These are phyloP conservation scores for Bombus polaris DNA, from an alignment of 1,140 invertebrate genomes.

Conservation along the genomic window DNA sequence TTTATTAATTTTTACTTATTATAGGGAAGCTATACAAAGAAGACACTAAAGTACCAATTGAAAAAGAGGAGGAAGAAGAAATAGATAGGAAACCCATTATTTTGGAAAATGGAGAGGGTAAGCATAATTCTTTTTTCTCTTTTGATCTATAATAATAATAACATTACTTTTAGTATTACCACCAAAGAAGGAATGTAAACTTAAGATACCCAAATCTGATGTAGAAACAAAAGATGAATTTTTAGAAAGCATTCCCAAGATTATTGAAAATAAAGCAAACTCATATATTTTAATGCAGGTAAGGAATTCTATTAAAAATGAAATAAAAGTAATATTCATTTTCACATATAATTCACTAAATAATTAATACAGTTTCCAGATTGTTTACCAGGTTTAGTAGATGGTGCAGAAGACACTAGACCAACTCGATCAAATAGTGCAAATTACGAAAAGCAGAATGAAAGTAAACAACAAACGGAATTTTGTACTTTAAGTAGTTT, in stretches of 20 bases:
- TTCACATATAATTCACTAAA: constrained; percentile 5
- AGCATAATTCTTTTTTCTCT: background rate
- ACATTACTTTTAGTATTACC: constrained; percentile 33
- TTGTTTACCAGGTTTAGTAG: constrained; percentile 74
- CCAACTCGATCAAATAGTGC: constrained; percentile 45
- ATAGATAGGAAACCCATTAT: constrained; percentile 69
- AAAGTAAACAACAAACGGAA: constrained; percentile 56
- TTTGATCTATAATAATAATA: constrained; percentile 6
- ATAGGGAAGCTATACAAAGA: constrained; percentile 64
- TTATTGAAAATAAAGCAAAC: constrained; percentile 71
- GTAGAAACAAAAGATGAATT: constrained; percentile 22
- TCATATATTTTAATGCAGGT: constrained; percentile 78
- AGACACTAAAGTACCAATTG: constrained; percentile 42
- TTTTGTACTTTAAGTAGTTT: constrained; percentile 72
- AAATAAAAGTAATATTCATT: background rate
- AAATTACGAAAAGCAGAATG: constrained; percentile 42
- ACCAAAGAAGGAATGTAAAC: constrained; percentile 40
- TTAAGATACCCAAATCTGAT: constrained; percentile 1
- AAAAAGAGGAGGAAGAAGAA: constrained; percentile 23
- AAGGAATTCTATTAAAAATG: background rate
- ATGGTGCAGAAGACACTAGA: constrained; percentile 57
- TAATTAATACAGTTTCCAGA: constrained; percentile 75
- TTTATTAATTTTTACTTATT: constrained; percentile 4
- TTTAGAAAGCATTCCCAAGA: constrained; percentile 64
- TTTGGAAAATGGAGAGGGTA: constrained; percentile 76